Base-by-base conservation (phyloP, 2,888 invertebrate species). In the Tipula unca region DNA sequence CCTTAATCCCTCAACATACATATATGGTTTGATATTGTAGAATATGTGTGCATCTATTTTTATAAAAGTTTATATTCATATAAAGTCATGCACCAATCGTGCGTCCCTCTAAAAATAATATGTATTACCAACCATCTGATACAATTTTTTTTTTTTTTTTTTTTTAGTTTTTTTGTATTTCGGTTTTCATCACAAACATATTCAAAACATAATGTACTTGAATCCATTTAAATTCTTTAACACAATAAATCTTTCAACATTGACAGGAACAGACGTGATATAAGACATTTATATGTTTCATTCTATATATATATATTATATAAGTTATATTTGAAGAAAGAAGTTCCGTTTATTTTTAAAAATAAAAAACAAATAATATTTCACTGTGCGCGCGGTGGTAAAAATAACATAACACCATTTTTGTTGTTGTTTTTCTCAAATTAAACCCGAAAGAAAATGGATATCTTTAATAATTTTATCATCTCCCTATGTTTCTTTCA, bases 91-190 rank as follows among this genome's bases (percentile, higher is more conserved):
- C 69, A 25, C 8, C 25, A 69, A 25, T 69, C 69, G 25, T 69
- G 25, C 69, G 69, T 69, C 69, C 69, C 69, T 69, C 69, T 69
- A 69, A 69, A 69, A 69, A 69, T 69, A 69, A 48, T 48, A n/a
- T 17, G 48, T 48, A 17, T 48, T 48, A 48, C 48, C 48, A 48
- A 48, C 48, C 25, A 69, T 25, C n/a, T 17, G 4, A 3, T 14
- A 14, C 3, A 42, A 10, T 3, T 42, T 42, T 42, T 42, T 42
- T 42, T n/a, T n/a, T n/a, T n/a, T n/a, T n/a, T n/a, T 32, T 32
- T 32, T 32, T 32, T 32, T 32, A 6, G 32, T 32, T 32, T 2
- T n/a, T 42, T 5, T 54, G 20, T 69, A 69, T 69, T 69, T 69
- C 69, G 25, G 69, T 69, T 69, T 69, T 69, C 69, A 69, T 69